These are phyloP conservation scores for Mergus octosetaceus DNA, from an alignment of 2,797 vertebrate species.

Conservation along the genomic window DNA sequence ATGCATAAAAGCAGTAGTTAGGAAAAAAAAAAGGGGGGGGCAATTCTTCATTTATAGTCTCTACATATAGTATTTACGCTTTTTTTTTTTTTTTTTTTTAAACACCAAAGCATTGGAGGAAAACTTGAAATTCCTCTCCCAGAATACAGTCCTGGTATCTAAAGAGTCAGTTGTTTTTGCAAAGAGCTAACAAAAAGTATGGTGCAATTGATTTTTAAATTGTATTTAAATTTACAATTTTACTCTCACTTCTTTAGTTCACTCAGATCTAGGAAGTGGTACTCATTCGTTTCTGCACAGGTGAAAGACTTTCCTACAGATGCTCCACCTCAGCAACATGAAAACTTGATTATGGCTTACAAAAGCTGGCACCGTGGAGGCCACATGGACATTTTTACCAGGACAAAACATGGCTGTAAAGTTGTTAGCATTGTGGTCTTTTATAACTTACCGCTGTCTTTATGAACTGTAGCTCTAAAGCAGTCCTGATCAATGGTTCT, in stretches of 20 bases:
- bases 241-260: neutral
- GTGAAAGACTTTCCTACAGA: constrained; percentile 65
- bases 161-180: neutral
- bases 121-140: neutral
- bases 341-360: constrained; percentile 66
- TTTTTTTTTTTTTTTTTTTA: neutral
- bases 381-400: constrained; percentile 60
- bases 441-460: neutral
- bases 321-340: constrained; percentile 56
- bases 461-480: neutral
- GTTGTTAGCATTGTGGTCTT: constrained; percentile 2
- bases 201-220: neutral
- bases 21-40: neutral
- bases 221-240: neutral
- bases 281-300: neutral
- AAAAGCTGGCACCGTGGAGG: constrained; percentile 68
- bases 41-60: too few relatives aligned
- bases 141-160: neutral
- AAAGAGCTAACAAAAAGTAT: neutral
- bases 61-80: neutral
- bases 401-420: constrained; percentile 67
- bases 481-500: neutral
- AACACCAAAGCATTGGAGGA: neutral
- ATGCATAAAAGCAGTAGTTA: neutral
- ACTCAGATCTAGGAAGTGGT: neutral